Base-by-base conservation (phyloP, 2,113 vertebrate species). In the Salvelinus alpinus region DNA sequence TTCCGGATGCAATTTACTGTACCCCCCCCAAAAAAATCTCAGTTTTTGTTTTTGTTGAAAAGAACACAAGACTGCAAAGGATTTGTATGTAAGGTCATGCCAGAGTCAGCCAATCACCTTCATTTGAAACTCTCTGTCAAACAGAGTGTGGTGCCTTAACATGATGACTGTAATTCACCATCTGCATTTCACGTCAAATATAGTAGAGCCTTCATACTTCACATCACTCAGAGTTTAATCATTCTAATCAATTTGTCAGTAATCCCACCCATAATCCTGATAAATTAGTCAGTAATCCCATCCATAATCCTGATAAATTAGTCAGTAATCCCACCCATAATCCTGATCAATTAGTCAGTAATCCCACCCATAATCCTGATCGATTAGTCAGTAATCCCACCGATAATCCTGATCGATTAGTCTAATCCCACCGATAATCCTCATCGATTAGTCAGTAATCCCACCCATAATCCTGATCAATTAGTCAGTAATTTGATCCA, bases 51-150 rank as follows among this genome's bases (percentile, higher is more conserved):
- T 8, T 16, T 38, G 6, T 38, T 7, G 34, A 66, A 44, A 24
- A 71, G n/a, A 71, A n/a, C n/a, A 38, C 8, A 38, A 9, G 1
- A 38, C 34, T 7, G 1, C 34, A 27, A 14, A 64, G 24, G 22
- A 69, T 74, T n/a, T 59, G 20, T 65, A 62, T 22, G 27, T 4
- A 65, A 27, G 2, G 64, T 14, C 25, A 29, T 65, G 0, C 22
- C 64, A 14, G n/a, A n/a, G 25, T 66, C 44, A 31, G 71, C 64
- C 64, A 7, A 71, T 74, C 80, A 51, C 68, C 11, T 82, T 74
- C 29, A 76, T 29, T 27, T 66, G 76, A 25, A 47, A 79, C 80
- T 87, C 87, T 91, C 85, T 90, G 91, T 92, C 85, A 90, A 86
- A 90, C 88, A 92, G 90, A 92, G 88, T 70, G 67, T 57, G 59